Conservation (phyloP, 2,797 vertebrate genomes). For the Urosaurus nigricauda region DNA sequence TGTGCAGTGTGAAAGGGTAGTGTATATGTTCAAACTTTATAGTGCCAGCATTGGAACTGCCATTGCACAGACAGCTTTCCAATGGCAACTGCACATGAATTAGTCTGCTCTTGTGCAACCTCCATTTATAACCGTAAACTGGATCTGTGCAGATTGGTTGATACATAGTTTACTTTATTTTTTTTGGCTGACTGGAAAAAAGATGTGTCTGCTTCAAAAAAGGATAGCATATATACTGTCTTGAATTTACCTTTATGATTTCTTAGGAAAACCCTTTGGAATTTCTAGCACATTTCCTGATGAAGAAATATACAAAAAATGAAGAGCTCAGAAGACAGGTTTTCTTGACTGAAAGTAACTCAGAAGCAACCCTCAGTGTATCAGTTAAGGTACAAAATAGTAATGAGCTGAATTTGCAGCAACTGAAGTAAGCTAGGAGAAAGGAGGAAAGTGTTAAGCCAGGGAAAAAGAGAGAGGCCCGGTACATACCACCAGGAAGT, state of each 20-base stretch:
- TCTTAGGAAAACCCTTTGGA: constrained; percentile 82
- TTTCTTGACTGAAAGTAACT: constrained; percentile 15
- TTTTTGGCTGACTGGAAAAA: not conserved
- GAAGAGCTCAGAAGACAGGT: constrained; percentile 41
- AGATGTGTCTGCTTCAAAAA: not conserved
- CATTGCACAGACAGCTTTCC: not conserved
- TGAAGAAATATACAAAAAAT: constrained; percentile 67
- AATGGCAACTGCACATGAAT: not conserved
- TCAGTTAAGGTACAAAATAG: constrained; percentile 69
- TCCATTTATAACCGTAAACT: not conserved
- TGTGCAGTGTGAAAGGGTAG: not conserved
- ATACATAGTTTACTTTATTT: not conserved
- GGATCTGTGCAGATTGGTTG: not conserved
- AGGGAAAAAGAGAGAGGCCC: no score
- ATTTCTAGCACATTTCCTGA: constrained; percentile 80
- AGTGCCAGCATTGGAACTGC: not conserved
- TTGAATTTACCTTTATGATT: not conserved
- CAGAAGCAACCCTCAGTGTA: constrained; percentile 30
- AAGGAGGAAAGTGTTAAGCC: no score
- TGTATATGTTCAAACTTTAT: not conserved
- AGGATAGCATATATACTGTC: no score
- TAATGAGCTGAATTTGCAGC: no score
- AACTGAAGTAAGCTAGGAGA: no score
- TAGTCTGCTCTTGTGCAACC: not conserved
- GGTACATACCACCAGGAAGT: no score